phyloP scores from a whole-genome alignment of 1,140 invertebrate genomes.

The Drosophila chauvacae region DNA sequence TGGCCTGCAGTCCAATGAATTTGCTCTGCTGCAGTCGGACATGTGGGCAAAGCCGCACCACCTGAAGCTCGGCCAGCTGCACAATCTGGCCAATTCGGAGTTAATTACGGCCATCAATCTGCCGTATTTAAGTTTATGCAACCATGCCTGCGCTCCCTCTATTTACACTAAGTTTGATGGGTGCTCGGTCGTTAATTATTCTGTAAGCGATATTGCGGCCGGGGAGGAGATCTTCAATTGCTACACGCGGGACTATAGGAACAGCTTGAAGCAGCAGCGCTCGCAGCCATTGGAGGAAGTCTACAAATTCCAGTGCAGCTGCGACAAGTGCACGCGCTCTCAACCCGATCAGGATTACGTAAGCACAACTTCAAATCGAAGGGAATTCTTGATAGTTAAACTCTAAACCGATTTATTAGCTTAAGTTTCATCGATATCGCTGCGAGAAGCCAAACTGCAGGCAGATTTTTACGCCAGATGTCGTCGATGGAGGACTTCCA shows the following conservation, averaged over 20 bases:
- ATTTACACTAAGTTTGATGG: conserved; percentile 62
- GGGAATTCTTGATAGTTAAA: background rate
- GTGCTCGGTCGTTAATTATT: conserved; percentile 37
- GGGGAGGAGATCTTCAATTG: conserved; percentile 73
- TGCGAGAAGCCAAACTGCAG: conserved; percentile 55
- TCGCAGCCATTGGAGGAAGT: conserved; percentile 27
- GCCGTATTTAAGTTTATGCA: conserved; percentile 69
- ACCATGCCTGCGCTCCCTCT: conserved; percentile 63
- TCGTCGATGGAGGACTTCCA: background rate
- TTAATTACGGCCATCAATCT: conserved; percentile 64
- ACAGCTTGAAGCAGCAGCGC: conserved; percentile 24
- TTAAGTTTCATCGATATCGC: conserved; percentile 63
- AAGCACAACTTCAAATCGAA: conserved; percentile 6
- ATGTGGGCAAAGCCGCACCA: conserved; percentile 57
- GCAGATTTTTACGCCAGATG: conserved; percentile 33
- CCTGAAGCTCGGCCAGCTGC: conserved; percentile 52
- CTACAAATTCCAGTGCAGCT: conserved; percentile 69
- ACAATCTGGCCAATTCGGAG: conserved; percentile 34
- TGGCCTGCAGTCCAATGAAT: conserved; percentile 23
- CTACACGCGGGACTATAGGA: conserved; percentile 58
- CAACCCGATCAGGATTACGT: conserved; percentile 66
- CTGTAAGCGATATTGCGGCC: conserved; percentile 15
- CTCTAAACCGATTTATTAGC: conserved; percentile 10
- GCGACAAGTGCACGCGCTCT: conserved; percentile 38
- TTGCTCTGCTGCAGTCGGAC: conserved; percentile 44